phyloP scores from a whole-genome alignment of 2,113 vertebrate species.

The Hippocampus abdominalis region DNA sequence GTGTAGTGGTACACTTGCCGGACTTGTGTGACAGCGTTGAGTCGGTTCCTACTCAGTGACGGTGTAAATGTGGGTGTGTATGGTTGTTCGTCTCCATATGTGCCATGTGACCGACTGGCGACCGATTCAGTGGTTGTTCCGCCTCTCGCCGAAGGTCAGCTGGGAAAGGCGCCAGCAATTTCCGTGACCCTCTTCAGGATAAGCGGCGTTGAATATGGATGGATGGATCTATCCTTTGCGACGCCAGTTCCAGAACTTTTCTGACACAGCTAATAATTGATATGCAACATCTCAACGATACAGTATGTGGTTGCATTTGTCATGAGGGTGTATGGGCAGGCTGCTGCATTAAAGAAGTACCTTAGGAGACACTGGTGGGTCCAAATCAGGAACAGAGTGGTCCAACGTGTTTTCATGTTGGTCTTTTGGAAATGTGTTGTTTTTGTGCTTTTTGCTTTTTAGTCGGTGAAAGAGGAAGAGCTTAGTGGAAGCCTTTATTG shows the following conservation, averaged over 20 bases:
- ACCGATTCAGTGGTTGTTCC: too few species aligned
- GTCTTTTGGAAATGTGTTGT: slow-evolving; percentile 65
- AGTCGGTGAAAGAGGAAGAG: slow-evolving; percentile 88
- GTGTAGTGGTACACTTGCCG: too few species aligned
- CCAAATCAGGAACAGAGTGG: slow-evolving; percentile 53
- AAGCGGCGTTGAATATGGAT: too few species aligned
- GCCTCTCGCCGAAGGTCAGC: too few species aligned
- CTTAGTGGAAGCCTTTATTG: slow-evolving; percentile 86
- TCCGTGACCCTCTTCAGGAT: too few species aligned
- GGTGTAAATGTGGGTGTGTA: too few species aligned
- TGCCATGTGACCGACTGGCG: too few species aligned
- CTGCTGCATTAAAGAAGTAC: slow-evolving; percentile 18
- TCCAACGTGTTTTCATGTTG: slow-evolving; percentile 75
- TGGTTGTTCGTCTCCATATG: too few species aligned
- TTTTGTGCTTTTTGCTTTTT: slow-evolving; percentile 82
- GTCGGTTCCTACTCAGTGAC: too few species aligned
- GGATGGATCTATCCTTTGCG: not conserved
- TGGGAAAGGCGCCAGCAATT: too few species aligned
- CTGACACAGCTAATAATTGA: not conserved
- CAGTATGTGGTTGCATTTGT: not conserved
- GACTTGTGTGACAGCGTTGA: too few species aligned
- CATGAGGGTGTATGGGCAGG: not conserved
- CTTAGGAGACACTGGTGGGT: slow-evolving; percentile 45
- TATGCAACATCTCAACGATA: not conserved
- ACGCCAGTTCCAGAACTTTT: not conserved